Conservation (phyloP, 2,113 vertebrate species). For the Aegithalos caudatus region DNA sequence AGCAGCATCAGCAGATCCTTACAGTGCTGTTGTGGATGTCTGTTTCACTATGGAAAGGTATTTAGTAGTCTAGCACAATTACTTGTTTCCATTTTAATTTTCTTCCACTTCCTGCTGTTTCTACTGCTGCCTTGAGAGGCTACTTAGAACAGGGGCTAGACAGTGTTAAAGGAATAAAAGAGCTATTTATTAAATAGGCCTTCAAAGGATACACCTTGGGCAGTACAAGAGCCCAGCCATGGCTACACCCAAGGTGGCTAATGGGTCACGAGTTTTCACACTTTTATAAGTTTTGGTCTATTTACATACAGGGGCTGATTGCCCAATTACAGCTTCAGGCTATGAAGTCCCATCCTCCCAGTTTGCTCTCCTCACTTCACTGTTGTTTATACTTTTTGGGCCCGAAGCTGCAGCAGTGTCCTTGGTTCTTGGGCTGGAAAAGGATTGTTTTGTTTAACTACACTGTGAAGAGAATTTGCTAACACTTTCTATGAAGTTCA, state of each 20-base stretch:
- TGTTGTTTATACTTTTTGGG: neutral
- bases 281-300: neutral
- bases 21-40: neutral
- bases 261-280: neutral
- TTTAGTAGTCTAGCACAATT: neutral
- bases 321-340: neutral
- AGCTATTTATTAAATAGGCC: neutral
- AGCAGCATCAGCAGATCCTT: neutral
- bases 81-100: neutral
- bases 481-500: neutral
- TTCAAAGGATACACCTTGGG: neutral
- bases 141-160: neutral
- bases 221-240: neutral
- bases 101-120: neutral
- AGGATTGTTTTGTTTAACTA: neutral
- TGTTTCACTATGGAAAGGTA: neutral
- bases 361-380: neutral
- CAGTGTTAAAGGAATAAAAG: neutral
- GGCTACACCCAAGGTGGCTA: neutral
- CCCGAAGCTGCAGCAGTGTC: neutral
- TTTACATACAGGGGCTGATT: neutral
- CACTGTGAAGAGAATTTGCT: neutral
- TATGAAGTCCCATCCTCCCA: neutral
- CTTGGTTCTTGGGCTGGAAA: neutral
- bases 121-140: neutral